These are phyloP conservation scores for Epizoanthus fatuus DNA, from an alignment of 92 coral and sea anemone species.

Conservation along the genomic window DNA sequence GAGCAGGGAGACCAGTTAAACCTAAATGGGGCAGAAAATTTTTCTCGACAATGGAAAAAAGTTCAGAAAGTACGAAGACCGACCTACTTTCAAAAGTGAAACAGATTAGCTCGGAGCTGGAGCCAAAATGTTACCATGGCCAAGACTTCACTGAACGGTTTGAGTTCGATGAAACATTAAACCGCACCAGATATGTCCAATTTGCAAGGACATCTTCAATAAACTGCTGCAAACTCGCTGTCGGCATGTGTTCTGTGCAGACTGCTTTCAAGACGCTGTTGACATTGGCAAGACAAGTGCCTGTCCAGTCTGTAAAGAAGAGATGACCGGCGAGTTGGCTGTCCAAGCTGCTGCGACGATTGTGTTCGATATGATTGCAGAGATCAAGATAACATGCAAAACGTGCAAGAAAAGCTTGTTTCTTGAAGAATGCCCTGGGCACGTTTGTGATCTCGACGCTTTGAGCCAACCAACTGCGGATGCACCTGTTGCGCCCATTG, in stretches of 20 bases:
- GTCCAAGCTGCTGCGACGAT: slow-evolving; percentile 1
- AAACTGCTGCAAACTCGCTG: not conserved
- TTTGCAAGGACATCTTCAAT: slow-evolving; percentile 12
- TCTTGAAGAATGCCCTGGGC: not conserved
- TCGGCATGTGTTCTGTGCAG: not conserved
- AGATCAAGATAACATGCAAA: not conserved
- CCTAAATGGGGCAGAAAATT: not conserved
- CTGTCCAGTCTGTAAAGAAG: slow-evolving; percentile 11
- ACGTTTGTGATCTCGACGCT: not conserved
- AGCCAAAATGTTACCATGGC: not conserved
- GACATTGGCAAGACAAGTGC: not conserved
- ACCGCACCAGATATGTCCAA: not conserved
- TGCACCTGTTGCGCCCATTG: slow-evolving; percentile 22
- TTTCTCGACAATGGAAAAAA: not conserved
- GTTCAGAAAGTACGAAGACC: not conserved
- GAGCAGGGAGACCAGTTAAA: slow-evolving; percentile 13
- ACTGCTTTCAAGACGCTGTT: not conserved
- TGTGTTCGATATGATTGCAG: not conserved
- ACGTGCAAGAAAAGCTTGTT: not conserved
- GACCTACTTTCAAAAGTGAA: slow-evolving; percentile 15
- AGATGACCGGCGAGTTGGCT: not conserved
- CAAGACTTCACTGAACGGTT: not conserved
- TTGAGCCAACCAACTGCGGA: slow-evolving; percentile 1
- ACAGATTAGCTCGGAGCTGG: slow-evolving; percentile 12
- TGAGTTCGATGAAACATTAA: not conserved